These are phyloP conservation scores for Carpatolechia fugitivella DNA, from an alignment of 2,888 invertebrate species.

Conservation along the genomic window DNA sequence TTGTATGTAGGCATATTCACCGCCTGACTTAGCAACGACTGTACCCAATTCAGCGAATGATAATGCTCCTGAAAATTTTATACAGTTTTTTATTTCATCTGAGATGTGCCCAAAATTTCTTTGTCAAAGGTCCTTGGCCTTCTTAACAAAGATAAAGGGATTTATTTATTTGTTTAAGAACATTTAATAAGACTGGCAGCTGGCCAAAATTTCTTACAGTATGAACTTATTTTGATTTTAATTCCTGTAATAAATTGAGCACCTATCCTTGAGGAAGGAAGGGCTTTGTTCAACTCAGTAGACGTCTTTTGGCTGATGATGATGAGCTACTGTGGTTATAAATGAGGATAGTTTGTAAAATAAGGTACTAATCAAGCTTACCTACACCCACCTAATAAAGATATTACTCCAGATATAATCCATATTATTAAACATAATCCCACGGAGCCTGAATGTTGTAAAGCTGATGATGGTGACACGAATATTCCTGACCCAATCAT, in stretches of 20 bases:
- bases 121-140: not conserved
- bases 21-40: slow-evolving; percentile 88
- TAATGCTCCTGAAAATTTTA: slow-evolving; percentile 81
- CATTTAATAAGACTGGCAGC: too few species aligned
- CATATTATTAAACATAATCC: slow-evolving; percentile 89
- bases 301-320: too few species aligned
- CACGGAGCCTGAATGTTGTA: slow-evolving; percentile 87
- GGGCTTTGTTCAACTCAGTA: too few species aligned
- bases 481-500: slow-evolving; percentile 96
- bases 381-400: slow-evolving; percentile 84
- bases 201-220: too few species aligned
- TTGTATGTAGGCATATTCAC: slow-evolving; percentile 89
- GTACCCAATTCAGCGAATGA: slow-evolving; percentile 90
- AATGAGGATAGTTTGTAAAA: too few species aligned
- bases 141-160: too few species aligned
- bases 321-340: too few species aligned
- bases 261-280: too few species aligned
- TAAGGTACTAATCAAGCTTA: slow-evolving; percentile 35
- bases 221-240: not conserved
- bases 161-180: too few species aligned
- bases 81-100: not conserved
- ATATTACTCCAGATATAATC: slow-evolving; percentile 87
- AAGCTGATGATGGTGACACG: slow-evolving; percentile 88
- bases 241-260: too few species aligned
- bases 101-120: not conserved